These are phyloP conservation scores for Agapostemon virescens DNA, from an alignment of 2,888 invertebrate genomes.

Conservation along the genomic window DNA sequence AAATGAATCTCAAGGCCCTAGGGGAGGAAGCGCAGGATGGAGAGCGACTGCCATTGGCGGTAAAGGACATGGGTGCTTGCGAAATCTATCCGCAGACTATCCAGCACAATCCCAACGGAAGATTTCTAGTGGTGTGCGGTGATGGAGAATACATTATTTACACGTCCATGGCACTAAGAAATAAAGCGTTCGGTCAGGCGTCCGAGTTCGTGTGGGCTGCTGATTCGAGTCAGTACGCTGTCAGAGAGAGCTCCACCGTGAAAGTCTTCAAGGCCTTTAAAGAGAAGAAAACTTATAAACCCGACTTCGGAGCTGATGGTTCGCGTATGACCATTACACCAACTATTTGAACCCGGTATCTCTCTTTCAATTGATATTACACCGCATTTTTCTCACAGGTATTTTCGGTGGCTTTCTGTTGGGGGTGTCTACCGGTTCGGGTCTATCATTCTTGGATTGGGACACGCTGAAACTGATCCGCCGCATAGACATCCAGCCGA, in stretches of 20 bases:
- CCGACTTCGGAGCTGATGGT: slow-evolving; percentile 98
- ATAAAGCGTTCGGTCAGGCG: slow-evolving; percentile 98
- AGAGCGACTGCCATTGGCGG: slow-evolving; percentile 89
- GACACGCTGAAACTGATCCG: slow-evolving; percentile 94
- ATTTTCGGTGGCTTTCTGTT: slow-evolving; percentile 95
- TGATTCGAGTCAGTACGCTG: slow-evolving; percentile 96
- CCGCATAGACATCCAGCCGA: slow-evolving; percentile 97
- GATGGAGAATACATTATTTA: slow-evolving; percentile 99
- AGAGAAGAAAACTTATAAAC: slow-evolving; percentile 96
- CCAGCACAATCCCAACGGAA: slow-evolving; percentile 98
- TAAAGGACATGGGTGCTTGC: slow-evolving; percentile 99
- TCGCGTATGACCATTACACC: slow-evolving; percentile 65
- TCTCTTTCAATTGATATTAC: background rate
- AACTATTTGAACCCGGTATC: background rate
- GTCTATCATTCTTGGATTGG: slow-evolving; percentile 97
- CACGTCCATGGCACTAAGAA: slow-evolving; percentile 98
- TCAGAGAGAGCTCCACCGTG: slow-evolving; percentile 93
- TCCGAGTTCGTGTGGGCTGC: slow-evolving; percentile 99
- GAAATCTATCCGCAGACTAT: slow-evolving; percentile 99
- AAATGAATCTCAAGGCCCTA: slow-evolving; percentile 94
- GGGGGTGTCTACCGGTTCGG: slow-evolving; percentile 95
- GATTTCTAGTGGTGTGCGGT: slow-evolving; percentile 96
- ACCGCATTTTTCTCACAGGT: slow-evolving; percentile 81
- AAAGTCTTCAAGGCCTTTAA: slow-evolving; percentile 99
- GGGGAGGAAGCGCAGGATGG: slow-evolving; percentile 85